Percentiles rank a stretch among this genome's conserved stretches.
phyloP scores from a whole-genome alignment of 2,888 invertebrate species.

The Chaitophorus viminalis region DNA sequence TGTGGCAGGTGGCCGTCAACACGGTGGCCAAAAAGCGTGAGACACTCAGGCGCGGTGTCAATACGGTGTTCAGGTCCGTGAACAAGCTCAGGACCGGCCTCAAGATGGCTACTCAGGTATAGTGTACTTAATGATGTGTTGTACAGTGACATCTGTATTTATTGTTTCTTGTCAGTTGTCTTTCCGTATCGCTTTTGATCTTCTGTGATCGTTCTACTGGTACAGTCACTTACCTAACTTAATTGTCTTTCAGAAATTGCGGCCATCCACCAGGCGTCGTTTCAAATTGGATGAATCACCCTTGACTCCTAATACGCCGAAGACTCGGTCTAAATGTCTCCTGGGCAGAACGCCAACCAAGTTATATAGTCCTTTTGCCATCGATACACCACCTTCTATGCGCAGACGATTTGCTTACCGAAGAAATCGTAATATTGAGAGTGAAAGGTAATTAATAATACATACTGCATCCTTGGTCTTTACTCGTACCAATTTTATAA shows the following conservation, averaged over 20 bases:
- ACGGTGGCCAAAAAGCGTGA: constrained; percentile 49
- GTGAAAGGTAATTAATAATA: constrained; percentile 34
- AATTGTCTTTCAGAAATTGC: constrained; percentile 50
- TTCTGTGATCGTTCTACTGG: neutral
- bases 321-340: constrained; percentile 61
- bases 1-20: constrained; percentile 54
- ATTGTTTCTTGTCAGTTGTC: too few relatives aligned
- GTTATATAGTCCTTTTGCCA: constrained; percentile 80
- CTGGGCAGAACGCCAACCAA: constrained; percentile 77
- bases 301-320: constrained; percentile 61
- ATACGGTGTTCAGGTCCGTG: constrained; percentile 49
- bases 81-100: constrained; percentile 51
- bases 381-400: constrained; percentile 73
- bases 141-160: too few relatives aligned
- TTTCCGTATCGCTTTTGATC: neutral
- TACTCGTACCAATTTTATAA: too few relatives aligned
- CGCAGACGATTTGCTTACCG: constrained; percentile 47
- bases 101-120: constrained; percentile 38
- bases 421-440: constrained; percentile 26
- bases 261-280: constrained; percentile 58
- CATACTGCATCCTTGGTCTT: too few relatives aligned
- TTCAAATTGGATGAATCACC: constrained; percentile 61
- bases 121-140: neutral
- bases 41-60: constrained; percentile 25
- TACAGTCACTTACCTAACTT: neutral